These are phyloP conservation scores for Drosophila bunnanda DNA, from an alignment of 2,888 invertebrate genomes.

Conservation along the genomic window DNA sequence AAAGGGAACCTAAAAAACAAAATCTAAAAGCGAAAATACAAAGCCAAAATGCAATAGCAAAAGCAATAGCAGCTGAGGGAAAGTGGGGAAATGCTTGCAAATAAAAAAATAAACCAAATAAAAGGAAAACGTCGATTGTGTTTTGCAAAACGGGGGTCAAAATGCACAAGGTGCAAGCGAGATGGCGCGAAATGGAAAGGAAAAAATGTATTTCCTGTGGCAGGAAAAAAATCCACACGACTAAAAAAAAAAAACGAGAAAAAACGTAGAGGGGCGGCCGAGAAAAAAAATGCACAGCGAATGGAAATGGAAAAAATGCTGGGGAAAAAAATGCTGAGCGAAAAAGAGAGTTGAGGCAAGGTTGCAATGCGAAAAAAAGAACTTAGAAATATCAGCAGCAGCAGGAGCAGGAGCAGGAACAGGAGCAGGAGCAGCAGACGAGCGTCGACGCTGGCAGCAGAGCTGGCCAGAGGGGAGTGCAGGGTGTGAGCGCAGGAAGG, in stretches of 20 bases:
- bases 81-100: conserved; percentile 43
- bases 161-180: conserved; percentile 58
- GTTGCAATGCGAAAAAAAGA: conserved; percentile 70
- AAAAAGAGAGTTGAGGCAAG: conserved; percentile 76
- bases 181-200: conserved; percentile 56
- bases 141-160: conserved; percentile 71
- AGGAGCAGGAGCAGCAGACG: conserved; percentile 30
- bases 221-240: conserved; percentile 55
- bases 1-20: conserved; percentile 35
- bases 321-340: conserved; percentile 50
- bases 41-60: conserved; percentile 66
- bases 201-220: conserved; percentile 77
- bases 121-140: conserved; percentile 52
- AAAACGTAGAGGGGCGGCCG: conserved; percentile 68
- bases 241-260: conserved; percentile 33
- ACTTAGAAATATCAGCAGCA: conserved; percentile 70
- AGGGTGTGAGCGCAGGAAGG: background rate
- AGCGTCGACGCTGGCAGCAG: conserved; percentile 55
- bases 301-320: conserved; percentile 70
- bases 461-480: conserved; percentile 48
- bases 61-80: conserved; percentile 50
- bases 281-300: conserved; percentile 77
- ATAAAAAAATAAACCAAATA: conserved; percentile 28
- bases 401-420: background rate
- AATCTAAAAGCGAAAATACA: conserved; percentile 65